A percentile compares a stretch with the other conserved stretches of the same genome.
Evolutionary conservation across 2,113 vertebrate species (phyloP).

Genomic region (Grammomys surdaster): DNA sequence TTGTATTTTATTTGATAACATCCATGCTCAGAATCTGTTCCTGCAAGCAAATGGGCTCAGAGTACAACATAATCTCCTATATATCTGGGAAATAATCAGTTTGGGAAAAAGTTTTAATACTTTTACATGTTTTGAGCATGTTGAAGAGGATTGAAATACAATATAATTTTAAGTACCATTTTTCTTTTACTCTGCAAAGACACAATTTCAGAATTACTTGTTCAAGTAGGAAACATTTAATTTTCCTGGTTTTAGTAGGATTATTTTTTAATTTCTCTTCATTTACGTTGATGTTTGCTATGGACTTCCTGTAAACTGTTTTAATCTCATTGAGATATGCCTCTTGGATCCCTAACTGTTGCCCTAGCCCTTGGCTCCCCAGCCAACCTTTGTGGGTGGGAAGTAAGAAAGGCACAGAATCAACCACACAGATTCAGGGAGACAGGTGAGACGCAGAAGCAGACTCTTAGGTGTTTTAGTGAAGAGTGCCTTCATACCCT

Average conservation of each 20-base stretch:
- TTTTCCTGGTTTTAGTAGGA: not conserved
- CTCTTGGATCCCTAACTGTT: not conserved
- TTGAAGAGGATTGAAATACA: not conserved
- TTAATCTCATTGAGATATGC: not conserved
- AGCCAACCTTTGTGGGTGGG: too few relatives aligned
- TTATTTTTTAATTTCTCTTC: not conserved
- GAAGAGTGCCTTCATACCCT: too few relatives aligned
- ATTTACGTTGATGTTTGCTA: not conserved
- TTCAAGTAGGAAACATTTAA: not conserved
- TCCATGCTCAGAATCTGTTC: not conserved
- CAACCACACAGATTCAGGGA: too few relatives aligned
- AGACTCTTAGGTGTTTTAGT: too few relatives aligned
- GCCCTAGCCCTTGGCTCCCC: too few relatives aligned
- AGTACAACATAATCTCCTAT: not conserved
- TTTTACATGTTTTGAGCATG: not conserved
- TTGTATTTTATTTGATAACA: not conserved
- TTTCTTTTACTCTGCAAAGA: not conserved
- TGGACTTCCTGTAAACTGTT: not conserved
- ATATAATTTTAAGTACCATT: not conserved
- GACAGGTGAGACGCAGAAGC: too few relatives aligned
- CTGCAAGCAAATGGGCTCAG: not conserved
- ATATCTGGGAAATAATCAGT: not conserved
- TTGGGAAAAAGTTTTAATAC: conserved; percentile 41
- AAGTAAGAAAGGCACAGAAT: too few relatives aligned
- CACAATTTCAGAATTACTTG: not conserved